Base-by-base conservation (phyloP, 1,140 invertebrate genomes). In the Drosophila sucinea region DNA sequence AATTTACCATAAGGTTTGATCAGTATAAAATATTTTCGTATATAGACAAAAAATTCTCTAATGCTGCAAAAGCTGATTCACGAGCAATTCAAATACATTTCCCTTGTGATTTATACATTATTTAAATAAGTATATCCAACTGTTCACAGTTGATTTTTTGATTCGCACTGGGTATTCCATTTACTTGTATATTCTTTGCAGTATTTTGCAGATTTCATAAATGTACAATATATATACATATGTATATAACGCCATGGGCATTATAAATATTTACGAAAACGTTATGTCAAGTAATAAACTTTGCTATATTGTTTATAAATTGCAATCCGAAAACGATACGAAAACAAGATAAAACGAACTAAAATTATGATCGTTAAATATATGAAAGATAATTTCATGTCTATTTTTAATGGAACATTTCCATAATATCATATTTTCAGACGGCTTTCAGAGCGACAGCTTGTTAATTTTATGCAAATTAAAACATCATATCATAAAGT, bases 401-500 rank as follows among this genome's bases (percentile, higher is more conserved):
- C 41, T 64, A 55, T 60, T 77, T 54, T 77, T 77, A 67, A 69
- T 77, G 60, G 58, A 70, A 64, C 69, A 77, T 77, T 77, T 77
- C 73, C 73, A 77, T 77, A 76, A 76, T 76, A 69, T 76, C 56
- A 70, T 69, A 76, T 76, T 70, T 76, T 27, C 35, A 29, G 38
- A 54, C 44, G 57, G 25, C 70, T 23, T 38, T 38, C 11, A 11
- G 1, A 3, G 35, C 35, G 69, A 60, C 60, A 27, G 62, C 64
- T 40, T 29, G 38, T 40, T 47, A 25, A 64, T 70, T 70, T 62
- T 78, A 78, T 77, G 76, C 68, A 78, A 78, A 78, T 78, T 78
- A 64, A 70, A 77, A 76, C 73, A 58, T 70, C 77, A 77, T 70
- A 70, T 77, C 75, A 75, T 68, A 57, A 61, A 65, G 40, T 75